Percentiles rank a stretch among this genome's conserved stretches.
These are phyloP conservation scores for Oscheius sp. DNA, from an alignment of 2,888 invertebrate species.

Conservation along the genomic window DNA sequence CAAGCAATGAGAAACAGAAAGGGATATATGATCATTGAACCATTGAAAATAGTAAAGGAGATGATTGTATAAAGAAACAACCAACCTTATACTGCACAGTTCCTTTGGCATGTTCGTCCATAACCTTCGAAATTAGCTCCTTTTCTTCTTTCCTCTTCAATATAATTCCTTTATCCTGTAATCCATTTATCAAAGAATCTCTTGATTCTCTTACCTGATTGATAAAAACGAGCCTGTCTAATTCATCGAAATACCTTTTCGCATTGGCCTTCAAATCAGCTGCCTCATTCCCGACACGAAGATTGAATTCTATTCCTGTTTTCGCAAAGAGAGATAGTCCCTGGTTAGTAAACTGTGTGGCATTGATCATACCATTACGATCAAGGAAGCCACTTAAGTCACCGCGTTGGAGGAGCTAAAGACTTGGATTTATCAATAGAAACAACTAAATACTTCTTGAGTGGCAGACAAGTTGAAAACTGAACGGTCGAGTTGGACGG, in stretches of 20 bases:
- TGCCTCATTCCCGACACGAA: slow-evolving; percentile 45
- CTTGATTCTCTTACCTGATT: no score
- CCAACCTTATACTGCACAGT: slow-evolving; percentile 43
- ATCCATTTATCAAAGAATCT: neutral
- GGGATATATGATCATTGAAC: neutral
- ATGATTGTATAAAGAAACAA: no score
- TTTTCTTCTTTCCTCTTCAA: slow-evolving; percentile 31
- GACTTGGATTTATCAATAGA: neutral
- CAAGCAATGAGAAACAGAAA: no score
- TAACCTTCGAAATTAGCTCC: slow-evolving; percentile 36
- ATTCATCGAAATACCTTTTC: slow-evolving; percentile 37
- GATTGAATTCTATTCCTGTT: slow-evolving; percentile 49
- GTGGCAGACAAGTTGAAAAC: slow-evolving; percentile 15
- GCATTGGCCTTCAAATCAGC: slow-evolving; percentile 44
- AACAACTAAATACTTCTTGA: slow-evolving; percentile 15
- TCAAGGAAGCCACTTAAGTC: slow-evolving; percentile 23
- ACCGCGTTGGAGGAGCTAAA: slow-evolving; percentile 19
- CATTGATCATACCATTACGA: slow-evolving; percentile 26
- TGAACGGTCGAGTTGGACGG: slow-evolving; percentile 27
- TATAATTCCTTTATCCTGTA: slow-evolving; percentile 27
- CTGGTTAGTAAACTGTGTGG: slow-evolving; percentile 29
- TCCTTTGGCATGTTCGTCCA: slow-evolving; percentile 46
- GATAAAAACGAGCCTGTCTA: slow-evolving; percentile 44
- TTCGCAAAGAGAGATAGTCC: slow-evolving; percentile 30
- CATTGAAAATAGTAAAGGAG: no score